Conservation (phyloP, 2,113 vertebrate genomes). For the Leucosticte australis region DNA sequence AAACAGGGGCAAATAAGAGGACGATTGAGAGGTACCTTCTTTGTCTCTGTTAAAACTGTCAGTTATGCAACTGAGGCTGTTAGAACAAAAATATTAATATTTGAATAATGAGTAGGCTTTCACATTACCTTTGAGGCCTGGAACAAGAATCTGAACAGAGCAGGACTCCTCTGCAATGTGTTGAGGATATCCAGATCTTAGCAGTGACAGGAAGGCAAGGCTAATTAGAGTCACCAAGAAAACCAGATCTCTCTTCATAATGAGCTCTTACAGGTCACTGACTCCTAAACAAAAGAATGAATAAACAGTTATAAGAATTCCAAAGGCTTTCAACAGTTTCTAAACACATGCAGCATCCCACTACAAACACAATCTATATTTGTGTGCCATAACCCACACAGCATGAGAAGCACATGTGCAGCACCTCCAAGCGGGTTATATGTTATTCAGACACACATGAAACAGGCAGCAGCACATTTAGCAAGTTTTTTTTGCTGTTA, state of each 20-base stretch:
- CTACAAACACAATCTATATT: background rate
- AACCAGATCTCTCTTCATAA: slow-evolving; percentile 81
- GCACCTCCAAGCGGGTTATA: background rate
- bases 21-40: background rate
- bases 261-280: slow-evolving; percentile 68
- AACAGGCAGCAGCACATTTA: background rate
- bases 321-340: background rate
- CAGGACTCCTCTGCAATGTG: slow-evolving; percentile 88
- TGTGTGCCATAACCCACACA: background rate
- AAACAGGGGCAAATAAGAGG: background rate
- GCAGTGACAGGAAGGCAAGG: slow-evolving; percentile 79
- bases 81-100: slow-evolving; percentile 2
- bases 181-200: slow-evolving; percentile 78
- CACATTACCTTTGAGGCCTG: slow-evolving; percentile 93
- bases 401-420: background rate
- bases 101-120: background rate
- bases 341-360: background rate
- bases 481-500: background rate
- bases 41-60: background rate
- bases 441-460: background rate
- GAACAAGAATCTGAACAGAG: slow-evolving; percentile 94
- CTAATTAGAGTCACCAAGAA: slow-evolving; percentile 73
- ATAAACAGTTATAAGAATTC: slow-evolving; percentile 67
- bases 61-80: background rate
- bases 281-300: slow-evolving; percentile 71